Evolutionary conservation across 1,140 invertebrate genomes (phyloP), one percentile per base, ranked within the genome.

Genomic region (Drosophila novamexicana): DNA sequence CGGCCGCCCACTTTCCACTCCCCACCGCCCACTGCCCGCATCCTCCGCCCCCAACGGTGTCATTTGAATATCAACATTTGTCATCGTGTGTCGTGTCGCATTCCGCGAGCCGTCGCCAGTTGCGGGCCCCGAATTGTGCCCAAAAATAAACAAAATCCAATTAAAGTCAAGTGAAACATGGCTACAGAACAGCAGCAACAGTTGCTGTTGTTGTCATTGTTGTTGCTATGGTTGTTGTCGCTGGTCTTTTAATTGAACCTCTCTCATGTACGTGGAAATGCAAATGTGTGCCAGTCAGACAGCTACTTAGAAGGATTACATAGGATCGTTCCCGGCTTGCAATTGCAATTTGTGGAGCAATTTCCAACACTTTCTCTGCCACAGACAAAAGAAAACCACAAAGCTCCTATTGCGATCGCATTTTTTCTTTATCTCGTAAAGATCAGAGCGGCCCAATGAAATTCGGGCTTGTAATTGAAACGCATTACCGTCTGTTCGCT

Each of bases 1-100:
- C 49, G 37, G 34, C 22, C 44, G 50, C 62, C 70, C 32, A 49
- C 57, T 66, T 22, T 59, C 7, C 39, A 49, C 44, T 61, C 63
- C 40, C 37, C 22, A 6, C 45, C 6, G 6, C 32, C 7, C 54
- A 44, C 39, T 12, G 39, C 68, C 70, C 69, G 66, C 63, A 63
- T 62, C 58, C 49, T 45, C 75, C 71, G 61, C 72, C 83, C 75
- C 71, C 82, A 76, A 82, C 72, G 76, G 79, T 77, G 83, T 75
- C 82, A 86, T 86, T 86, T 86, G 83, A 86, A 86, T 86, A 86
- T 86, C 82, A 86, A 86, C 82, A 86, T 86, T 86, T 86, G 82
- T 86, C 82, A 86, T 86, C 82, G 83, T 88, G 82, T 88, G 82
- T 82, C 82, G 82, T 88, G 82, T 76, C 58, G 75, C 79, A 86